A percentile compares a stretch with the other conserved stretches of the same genome.
phyloP scores from a whole-genome alignment of 2,888 invertebrate species.

The Nomada fucata region DNA sequence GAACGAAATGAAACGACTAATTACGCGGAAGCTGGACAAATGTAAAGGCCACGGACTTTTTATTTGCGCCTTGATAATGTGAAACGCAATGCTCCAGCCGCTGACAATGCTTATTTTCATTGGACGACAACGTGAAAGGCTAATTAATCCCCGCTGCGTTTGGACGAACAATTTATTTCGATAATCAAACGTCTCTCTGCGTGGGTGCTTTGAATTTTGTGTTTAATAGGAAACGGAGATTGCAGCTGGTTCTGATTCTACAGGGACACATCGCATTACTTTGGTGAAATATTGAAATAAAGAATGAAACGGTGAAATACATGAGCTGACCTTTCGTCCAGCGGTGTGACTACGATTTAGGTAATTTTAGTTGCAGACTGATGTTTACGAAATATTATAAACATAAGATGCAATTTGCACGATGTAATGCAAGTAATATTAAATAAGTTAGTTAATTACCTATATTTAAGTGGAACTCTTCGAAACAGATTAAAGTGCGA shows the following conservation, averaged over 20 bases:
- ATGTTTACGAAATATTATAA: too few relatives aligned
- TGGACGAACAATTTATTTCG: conserved; percentile 2
- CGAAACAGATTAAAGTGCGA: too few relatives aligned
- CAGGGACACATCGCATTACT: background rate
- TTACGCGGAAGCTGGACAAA: conserved; percentile 1
- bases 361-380: too few relatives aligned
- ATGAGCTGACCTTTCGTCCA: too few relatives aligned
- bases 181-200: background rate
- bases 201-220: background rate
- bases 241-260: background rate
- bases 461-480: too few relatives aligned
- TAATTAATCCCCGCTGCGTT: conserved; percentile 3
- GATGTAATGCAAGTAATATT: too few relatives aligned
- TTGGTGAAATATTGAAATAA: background rate
- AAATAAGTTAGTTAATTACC: too few relatives aligned
- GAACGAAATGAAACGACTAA: conserved; percentile 6
- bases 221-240: background rate
- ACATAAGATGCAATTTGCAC: too few relatives aligned
- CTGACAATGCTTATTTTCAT: background rate
- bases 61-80: background rate
- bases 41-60: background rate
- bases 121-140: background rate
- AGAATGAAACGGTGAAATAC: background rate
- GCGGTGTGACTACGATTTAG: too few relatives aligned
- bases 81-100: background rate